phyloP scores from a whole-genome alignment of 2,888 invertebrate genomes.

The Thecocarcelia acutangulata region DNA sequence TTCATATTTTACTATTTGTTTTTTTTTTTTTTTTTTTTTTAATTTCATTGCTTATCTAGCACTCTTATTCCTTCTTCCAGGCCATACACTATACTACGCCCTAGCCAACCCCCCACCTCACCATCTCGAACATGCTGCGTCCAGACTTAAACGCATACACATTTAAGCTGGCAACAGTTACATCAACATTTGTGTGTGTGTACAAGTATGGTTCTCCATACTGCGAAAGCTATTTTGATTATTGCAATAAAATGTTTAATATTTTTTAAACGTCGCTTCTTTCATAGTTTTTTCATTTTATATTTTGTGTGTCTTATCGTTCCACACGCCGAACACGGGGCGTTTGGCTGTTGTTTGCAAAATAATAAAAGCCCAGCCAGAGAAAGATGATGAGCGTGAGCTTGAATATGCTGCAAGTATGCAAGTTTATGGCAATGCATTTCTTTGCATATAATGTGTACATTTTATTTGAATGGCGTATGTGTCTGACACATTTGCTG shows the following conservation, averaged over 20 bases:
- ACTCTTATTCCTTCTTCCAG: not conserved
- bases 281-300: conserved; percentile 51
- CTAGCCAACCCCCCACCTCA: not conserved
- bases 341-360: conserved; percentile 5
- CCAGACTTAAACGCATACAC: not conserved
- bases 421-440: conserved; percentile 14
- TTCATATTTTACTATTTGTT: conserved; percentile 9
- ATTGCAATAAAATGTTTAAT: conserved; percentile 65
- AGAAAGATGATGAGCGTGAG: conserved; percentile 17
- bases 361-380: conserved; percentile 7
- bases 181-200: not conserved
- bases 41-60: conserved; percentile 28
- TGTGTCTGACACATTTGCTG: conserved; percentile 53
- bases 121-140: too few relatives aligned
- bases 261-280: conserved; percentile 63
- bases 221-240: conserved; percentile 55
- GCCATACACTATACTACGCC: not conserved
- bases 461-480: conserved; percentile 49
- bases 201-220: conserved; percentile 12
- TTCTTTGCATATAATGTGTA: conserved; percentile 35
- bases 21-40: not conserved
- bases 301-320: conserved; percentile 34
- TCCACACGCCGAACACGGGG: conserved; percentile 16
- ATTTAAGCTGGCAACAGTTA: not conserved
- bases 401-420: conserved; percentile 12